Base-by-base conservation (phyloP, 2,888 invertebrate genomes). In the Megamerina dolium region DNA sequence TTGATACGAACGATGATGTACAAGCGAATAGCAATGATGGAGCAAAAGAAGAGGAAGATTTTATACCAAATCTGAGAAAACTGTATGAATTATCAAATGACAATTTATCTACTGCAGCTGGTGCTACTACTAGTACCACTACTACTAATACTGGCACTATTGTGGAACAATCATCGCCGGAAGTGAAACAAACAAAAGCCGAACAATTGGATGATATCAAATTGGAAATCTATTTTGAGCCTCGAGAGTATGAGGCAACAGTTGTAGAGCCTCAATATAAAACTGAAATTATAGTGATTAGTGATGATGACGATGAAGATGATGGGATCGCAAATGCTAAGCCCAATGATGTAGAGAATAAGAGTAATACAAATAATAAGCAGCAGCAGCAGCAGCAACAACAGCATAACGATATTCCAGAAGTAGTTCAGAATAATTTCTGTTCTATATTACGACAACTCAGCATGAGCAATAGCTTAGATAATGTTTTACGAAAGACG, bases 211-310 rank as follows among this genome's bases (percentile, higher is more conserved):
- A 48, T 14, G 23, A 19, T 2, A 26, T 44, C 16, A 39, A 48
- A 20, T 17, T 45, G 16, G 45, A 45, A 27, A 29, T 40, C 13
- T 42, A 29, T 26, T 33, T 36, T 17, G 14, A 41, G 26, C 47
- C 47, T 17, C 4, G 13, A 10, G 9, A 31, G 13, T 44, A 47
- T n/a, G 29, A 43, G 21, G 44, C 38, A 4, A 32, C 13, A 26
- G 17, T 37, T 1, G 34, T 41, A 18, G 42, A 45, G 8, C 35
- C n/a, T 4, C 34, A 35, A 34, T 12, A 39, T n/a, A 43, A 37
- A 10, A 37, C 37, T 9, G 45, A 46, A 14, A 37, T 45, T 2
- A 50, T 50, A 19, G 32, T 45, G 5, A 42, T 46, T 8, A 45
- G 37, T 20, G 41, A 47, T n/a, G 42, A 37, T 16, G 41, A 46